Evolutionary conservation across 2,797 vertebrate genomes (phyloP).

Genomic region (Sebastes baramenuke): DNA sequence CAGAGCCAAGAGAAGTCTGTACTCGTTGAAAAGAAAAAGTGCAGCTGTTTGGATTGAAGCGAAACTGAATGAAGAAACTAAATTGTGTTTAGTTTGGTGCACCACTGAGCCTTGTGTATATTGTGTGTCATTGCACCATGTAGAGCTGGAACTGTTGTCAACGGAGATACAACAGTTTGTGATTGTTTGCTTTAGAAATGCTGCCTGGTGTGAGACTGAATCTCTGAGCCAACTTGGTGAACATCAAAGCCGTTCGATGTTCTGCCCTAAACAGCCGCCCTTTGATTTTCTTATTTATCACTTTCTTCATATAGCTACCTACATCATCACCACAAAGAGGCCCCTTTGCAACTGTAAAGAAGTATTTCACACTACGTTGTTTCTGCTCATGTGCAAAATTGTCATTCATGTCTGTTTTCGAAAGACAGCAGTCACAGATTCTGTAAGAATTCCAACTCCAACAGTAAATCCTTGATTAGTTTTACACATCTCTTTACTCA

Average conservation of each 20-base stretch:
- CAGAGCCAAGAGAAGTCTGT: neutral
- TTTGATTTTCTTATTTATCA: slow-evolving; percentile 10
- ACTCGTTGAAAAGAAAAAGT: neutral
- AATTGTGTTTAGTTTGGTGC: too few relatives aligned
- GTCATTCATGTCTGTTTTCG: neutral
- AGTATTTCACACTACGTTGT: neutral
- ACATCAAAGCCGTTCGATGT: neutral
- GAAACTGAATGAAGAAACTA: neutral
- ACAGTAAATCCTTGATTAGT: neutral
- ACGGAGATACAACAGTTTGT: neutral
- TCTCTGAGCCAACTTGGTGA: neutral
- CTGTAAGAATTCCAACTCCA: neutral
- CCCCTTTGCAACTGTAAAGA: neutral
- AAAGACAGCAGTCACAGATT: neutral
- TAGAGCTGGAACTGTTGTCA: neutral
- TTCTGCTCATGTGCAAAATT: neutral
- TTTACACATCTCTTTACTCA: neutral
- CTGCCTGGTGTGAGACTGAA: neutral
- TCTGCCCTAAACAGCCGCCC: neutral
- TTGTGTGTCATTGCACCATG: neutral
- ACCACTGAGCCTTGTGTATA: neutral
- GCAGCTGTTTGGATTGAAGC: neutral
- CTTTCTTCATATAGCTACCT: neutral
- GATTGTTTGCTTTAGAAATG: neutral
- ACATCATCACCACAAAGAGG: slow-evolving; percentile 9